Percentiles rank a stretch among this genome's conserved stretches.
phyloP scores from a whole-genome alignment of 2,888 invertebrate species.

The Tiphia femorata region DNA sequence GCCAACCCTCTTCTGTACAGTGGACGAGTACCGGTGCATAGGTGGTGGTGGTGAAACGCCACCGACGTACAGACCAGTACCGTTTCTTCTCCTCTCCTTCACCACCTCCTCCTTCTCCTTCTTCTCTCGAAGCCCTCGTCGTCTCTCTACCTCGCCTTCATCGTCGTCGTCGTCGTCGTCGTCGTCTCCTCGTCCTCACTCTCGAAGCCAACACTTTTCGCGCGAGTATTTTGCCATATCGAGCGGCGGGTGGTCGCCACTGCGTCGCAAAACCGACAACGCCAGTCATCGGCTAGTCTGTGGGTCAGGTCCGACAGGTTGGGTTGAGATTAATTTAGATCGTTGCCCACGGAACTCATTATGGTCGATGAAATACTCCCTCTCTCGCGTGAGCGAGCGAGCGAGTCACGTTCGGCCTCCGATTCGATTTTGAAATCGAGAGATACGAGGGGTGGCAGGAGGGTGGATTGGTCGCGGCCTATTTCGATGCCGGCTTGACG shows the following conservation, averaged over 20 bases:
- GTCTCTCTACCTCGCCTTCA: background rate
- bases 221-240: background rate
- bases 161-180: background rate
- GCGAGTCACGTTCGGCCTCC: too few relatives aligned
- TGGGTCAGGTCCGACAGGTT: background rate
- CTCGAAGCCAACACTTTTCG: background rate
- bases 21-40: background rate
- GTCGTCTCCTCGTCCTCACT: background rate
- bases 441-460: too few relatives aligned
- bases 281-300: conserved; percentile 1
- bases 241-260: background rate
- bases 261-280: background rate
- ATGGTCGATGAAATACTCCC: too few relatives aligned
- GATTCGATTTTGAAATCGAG: too few relatives aligned
- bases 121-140: background rate
- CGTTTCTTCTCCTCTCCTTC: conserved; percentile 23
- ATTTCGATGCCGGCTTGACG: too few relatives aligned
- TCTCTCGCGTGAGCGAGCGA: too few relatives aligned
- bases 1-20: conserved; percentile 1
- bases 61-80: conserved; percentile 5
- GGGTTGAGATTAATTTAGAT: too few relatives aligned
- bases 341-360: too few relatives aligned
- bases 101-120: background rate
- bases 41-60: conserved; percentile 19
- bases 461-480: too few relatives aligned